Evolutionary conservation across 2,888 invertebrate genomes (phyloP).

Genomic region (Drosophila sordidula): DNA sequence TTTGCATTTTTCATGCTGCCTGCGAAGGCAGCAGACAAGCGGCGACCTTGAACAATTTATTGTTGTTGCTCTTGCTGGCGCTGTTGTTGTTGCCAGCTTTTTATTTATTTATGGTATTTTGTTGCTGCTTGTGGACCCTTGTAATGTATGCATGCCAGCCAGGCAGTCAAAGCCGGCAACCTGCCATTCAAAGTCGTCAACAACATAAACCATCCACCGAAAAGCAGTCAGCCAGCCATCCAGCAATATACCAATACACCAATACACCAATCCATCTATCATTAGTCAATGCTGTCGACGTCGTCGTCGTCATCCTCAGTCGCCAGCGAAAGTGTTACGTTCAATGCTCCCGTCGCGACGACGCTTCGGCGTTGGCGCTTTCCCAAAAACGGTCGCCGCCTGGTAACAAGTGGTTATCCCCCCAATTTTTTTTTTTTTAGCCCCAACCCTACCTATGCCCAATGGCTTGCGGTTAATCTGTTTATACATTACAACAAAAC

Average conservation of each 20-base stretch:
- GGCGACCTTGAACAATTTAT: conserved; percentile 83
- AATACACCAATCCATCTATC: conserved; percentile 66
- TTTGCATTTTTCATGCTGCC: conserved; percentile 80
- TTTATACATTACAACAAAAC: conserved; percentile 41
- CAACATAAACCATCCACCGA: conserved; percentile 57
- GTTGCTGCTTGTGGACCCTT: conserved; percentile 47
- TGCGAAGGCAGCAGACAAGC: conserved; percentile 78
- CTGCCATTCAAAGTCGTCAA: conserved; percentile 75
- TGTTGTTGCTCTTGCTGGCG: conserved; percentile 42
- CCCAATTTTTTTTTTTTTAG: neutral
- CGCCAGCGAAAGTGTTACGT: conserved; percentile 74
- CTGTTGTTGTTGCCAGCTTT: conserved; percentile 55
- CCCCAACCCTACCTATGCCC: conserved; percentile 11
- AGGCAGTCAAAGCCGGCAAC: conserved; percentile 41
- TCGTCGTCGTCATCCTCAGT: conserved; percentile 47
- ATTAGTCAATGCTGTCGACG: conserved; percentile 78
- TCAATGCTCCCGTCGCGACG: conserved; percentile 65
- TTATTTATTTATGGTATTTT: conserved; percentile 75
- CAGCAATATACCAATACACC: conserved; percentile 34
- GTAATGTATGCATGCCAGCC: conserved; percentile 72
- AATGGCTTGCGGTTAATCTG: conserved; percentile 58
- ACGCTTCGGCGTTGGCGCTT: conserved; percentile 65
- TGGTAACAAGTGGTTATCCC: conserved; percentile 72
- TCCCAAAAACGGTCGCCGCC: conserved; percentile 66
- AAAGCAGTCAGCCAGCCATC: conserved; percentile 48